Evolutionary conservation across 2,797 vertebrate genomes (phyloP), one percentile per base, ranked within the genome.

Genomic region (Lateolabrax maculatus): DNA sequence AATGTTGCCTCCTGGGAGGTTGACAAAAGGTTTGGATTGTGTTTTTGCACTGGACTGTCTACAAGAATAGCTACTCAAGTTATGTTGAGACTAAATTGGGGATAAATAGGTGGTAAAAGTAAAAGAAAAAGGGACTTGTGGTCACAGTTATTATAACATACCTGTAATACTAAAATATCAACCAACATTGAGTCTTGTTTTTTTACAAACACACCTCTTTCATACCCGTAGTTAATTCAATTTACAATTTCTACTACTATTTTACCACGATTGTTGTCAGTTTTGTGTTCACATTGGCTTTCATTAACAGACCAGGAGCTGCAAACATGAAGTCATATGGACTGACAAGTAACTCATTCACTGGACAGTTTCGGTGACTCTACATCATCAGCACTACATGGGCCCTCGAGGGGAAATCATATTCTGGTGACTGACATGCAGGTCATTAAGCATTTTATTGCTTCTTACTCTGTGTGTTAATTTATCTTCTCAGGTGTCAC

Each of bases 1-100:
- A 80, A 31, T 23, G 46, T 55, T 60, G 16, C 68, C 72, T 80
- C 43, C 0, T 66, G 77, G 82, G 80, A 80, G 39, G 76, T 62
- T 58, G 68, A 60, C 68, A 77, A 73, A 62, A 58, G 46, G 77
- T 77, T 63, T 83, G 53, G 46, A 76, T 72, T 84, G 68, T 80
- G 41, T 21, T 83, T 80, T 82, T 65, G 51, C 52, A 55, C 73
- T 66, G 29, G 53, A 72, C 51, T 64, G 13, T 48, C 72, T 66
- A 77, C 52, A 73, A 56, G 61, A 77, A 60, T 23, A 69, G 25
- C 6, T 56, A 66, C 62, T 53, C 25, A 65, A 52, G 73, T 69
- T 62, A 57, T 18, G 23, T 13, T 44, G 39, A 18, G 27, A 68
- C 60, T 61, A n/a, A 65, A 53, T 27, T 39, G 23, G 10, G 3